A percentile compares a stretch with the other conserved stretches of the same genome.
Evolutionary conservation across 2,888 invertebrate genomes (phyloP).

Genomic region (Aelia acuminata): DNA sequence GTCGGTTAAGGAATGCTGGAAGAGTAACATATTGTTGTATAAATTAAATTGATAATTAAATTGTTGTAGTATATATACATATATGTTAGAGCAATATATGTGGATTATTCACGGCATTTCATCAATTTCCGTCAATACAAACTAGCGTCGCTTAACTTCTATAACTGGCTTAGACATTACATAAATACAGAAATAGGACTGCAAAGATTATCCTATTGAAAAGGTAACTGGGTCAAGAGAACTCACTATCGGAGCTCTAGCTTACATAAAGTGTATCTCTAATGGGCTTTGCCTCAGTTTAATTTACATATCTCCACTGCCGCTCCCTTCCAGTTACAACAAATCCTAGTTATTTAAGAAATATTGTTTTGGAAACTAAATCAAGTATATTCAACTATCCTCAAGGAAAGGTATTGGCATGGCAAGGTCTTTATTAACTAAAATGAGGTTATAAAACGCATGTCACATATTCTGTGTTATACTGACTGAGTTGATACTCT

Average conservation of each 20-base stretch:
- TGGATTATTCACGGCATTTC: not conserved
- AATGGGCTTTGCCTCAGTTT: not conserved
- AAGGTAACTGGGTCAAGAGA: constrained; percentile 48
- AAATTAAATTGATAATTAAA: too few species aligned
- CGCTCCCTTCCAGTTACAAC: constrained; percentile 7
- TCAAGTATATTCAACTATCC: not conserved
- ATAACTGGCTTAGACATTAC: not conserved
- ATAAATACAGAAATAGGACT: constrained; percentile 38
- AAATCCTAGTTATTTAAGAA: not conserved
- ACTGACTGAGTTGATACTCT: too few species aligned
- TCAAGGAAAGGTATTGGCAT: not conserved
- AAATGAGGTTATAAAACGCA: not conserved
- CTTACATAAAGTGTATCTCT: constrained; percentile 42
- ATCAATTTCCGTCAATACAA: not conserved
- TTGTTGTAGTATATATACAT: too few species aligned
- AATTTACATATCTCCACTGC: constrained; percentile 34
- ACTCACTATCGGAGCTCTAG: constrained; percentile 30
- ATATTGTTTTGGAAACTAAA: not conserved
- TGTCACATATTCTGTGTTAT: too few species aligned
- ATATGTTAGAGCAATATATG: not conserved
- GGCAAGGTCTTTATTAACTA: not conserved
- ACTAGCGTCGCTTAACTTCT: not conserved
- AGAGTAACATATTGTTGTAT: too few species aligned
- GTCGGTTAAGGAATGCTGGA: too few species aligned
- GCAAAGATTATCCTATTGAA: constrained; percentile 49